Evolutionary conservation across 2,797 vertebrate species (phyloP), one percentile per base, ranked within the genome.

Genomic region (Meda fulgida): DNA sequence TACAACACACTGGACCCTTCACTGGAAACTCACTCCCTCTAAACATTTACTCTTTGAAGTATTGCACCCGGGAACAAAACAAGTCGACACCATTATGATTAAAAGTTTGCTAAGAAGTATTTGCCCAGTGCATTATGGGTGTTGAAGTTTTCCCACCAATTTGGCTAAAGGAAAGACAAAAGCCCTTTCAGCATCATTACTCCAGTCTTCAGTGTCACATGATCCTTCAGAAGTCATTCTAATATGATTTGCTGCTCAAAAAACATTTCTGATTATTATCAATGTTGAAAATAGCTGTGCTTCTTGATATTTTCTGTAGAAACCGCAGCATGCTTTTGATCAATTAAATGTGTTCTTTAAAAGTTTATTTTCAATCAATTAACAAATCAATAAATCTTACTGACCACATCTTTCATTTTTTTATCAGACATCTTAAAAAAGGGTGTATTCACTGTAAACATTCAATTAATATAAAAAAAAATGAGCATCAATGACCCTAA

Each of bases 151-250:
- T n/a, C 55, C 23, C 11, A 58, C 2, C 23, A n/a, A n/a, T 23
- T 55, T n/a, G 1, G 3, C 23, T n/a, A 55, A 55, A 55, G 21
- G 3, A 9, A 55, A 55, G 8, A 23, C 21, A 55, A 55, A 0
- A 23, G 7, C 7, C 7, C 23, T 55, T 53, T 21, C 65, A 21
- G 65, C 10, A 38, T 13, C 36, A 70, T 70, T 3, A 13, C 10
- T n/a, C 66, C 66, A 69, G 66, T 69, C 67, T 70, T 70, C 21
- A 40, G 67, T 70, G 67, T 40, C 36, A n/a, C 38, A 70, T 16
- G 23, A 40, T 70, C 23, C n/a, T 13, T 60, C 6, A n/a, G 11
- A 70, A 43, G n/a, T 7, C 6, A 40, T 7, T 70, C 11, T n/a
- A 7, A 70, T 40, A 40, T 70, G 40, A 40, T 71, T 43, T 71